These are phyloP conservation scores for Prunella fulvescens DNA, from an alignment of 2,113 vertebrate genomes.

Conservation along the genomic window DNA sequence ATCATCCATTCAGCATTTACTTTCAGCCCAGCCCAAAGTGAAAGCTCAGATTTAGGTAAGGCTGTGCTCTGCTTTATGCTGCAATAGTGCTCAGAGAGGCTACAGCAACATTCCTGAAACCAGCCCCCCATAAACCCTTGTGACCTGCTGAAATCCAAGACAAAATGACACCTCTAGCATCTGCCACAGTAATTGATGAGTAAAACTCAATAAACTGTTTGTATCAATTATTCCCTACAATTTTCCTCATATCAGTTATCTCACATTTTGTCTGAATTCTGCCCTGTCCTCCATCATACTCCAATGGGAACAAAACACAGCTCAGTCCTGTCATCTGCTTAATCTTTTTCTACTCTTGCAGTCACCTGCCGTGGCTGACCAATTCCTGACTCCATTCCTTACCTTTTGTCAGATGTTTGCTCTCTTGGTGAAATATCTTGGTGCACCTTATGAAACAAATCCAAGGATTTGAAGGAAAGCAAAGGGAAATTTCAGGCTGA, in stretches of 20 bases:
- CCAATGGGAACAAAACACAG: not conserved
- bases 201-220: not conserved
- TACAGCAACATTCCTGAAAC: not conserved
- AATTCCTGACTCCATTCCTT: not conserved
- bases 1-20: not conserved
- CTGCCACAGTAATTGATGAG: not conserved
- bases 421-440: not conserved
- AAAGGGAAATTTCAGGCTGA: not conserved
- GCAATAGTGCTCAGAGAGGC: accelerated
- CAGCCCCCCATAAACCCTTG: not conserved
- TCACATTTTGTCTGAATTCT: not conserved
- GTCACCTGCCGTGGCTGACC: not conserved
- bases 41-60: not conserved
- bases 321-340: not conserved
- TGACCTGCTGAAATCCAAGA: not conserved
- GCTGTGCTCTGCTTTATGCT: not conserved
- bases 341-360: not conserved
- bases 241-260: not conserved
- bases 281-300: not conserved
- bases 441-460: not conserved
- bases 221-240: not conserved
- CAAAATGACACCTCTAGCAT: not conserved
- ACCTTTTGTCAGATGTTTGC: not conserved
- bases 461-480: not conserved
- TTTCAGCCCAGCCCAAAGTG: not conserved